Base-by-base conservation (phyloP, 2,888 invertebrate genomes). In the Heteromyza rotundicornis region DNA sequence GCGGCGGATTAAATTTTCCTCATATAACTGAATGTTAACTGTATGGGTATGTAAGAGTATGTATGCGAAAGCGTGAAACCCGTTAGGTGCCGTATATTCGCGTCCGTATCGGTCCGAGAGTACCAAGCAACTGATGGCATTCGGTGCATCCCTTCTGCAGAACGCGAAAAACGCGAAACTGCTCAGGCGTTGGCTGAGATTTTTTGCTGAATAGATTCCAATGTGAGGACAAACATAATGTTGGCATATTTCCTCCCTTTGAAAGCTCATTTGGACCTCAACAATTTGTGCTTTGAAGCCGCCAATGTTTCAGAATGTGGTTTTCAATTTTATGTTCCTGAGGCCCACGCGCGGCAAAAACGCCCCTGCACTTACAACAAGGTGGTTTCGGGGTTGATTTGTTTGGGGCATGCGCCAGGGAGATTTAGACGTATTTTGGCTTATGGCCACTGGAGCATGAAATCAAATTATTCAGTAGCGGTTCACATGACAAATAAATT, bases 81-180 rank as follows among this genome's bases (percentile, higher is more conserved):
- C 16, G 14, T 63, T n/a, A 40, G 12, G 35, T n/a, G 24, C 36
- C n/a, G 62, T 55, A 3, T n/a, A 7, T 40, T 59, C 51, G 55
- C 54, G 60, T 54, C 59, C 65, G 60, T 57, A 44, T 32, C 51
- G 55, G 44, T 50, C 52, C 19, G 57, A 63, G 56, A 49, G 36
- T 64, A 50, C 51, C 52, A 57, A 66, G 57, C 65, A 49, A 66
- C 65, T 50, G 27, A 55, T 54, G 62, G 55, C 50, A 40, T 40
- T 36, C 55, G 63, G 61, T 59, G n/a, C 40, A 20, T 19, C 47
- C 47, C 47, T 47, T 47, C 19, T 17, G 40, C 40, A n/a, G 16
- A 32, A 12, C 32, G n/a, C n/a, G n/a, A n/a, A n/a, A n/a, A n/a
- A n/a, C n/a, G n/a, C n/a, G n/a, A n/a, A n/a, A n/a, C n/a, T n/a